Evolutionary conservation across 2,797 vertebrate species (phyloP).

Genomic region (Hoplostethus atlanticus): DNA sequence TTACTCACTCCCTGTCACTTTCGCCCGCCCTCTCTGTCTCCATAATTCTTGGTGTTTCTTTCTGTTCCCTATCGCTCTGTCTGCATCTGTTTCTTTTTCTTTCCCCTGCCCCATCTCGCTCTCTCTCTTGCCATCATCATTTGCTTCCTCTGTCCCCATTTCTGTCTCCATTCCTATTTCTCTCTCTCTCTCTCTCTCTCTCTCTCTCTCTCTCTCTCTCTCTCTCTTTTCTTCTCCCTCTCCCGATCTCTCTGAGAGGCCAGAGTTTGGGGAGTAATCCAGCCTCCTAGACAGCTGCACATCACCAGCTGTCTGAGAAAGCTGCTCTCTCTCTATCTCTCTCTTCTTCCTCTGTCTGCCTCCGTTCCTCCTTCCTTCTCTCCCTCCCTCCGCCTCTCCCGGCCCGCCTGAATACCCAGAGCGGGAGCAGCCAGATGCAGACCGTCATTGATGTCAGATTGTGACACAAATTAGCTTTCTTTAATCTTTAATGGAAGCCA

Average conservation of each 20-base stretch:
- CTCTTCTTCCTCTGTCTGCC: conserved; percentile 55
- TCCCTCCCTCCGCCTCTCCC: conserved; percentile 55
- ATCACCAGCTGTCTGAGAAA: conserved; percentile 76
- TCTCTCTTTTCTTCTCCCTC: conserved; percentile 55
- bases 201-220: conserved; percentile 69
- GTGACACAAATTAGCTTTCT: conserved; percentile 83
- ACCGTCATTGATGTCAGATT: conserved; percentile 78
- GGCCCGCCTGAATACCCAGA: conserved; percentile 69
- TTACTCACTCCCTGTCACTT: conserved; percentile 4
- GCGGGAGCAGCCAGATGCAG: conserved; percentile 67
- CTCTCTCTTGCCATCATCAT: conserved; percentile 41
- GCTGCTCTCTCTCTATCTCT: conserved; percentile 39
- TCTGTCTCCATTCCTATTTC: conserved; percentile 57
- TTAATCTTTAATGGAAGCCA: conserved; percentile 81
- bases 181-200: conserved; percentile 53
- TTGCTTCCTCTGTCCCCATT: conserved; percentile 54
- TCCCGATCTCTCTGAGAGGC: conserved; percentile 67
- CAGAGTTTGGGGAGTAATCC: conserved; percentile 77
- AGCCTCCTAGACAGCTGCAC: conserved; percentile 77
- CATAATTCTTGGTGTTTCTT: conserved; percentile 40
- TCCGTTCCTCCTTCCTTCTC: conserved; percentile 52
- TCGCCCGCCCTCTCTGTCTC: conserved; percentile 7
- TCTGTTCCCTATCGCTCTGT: conserved; percentile 20
- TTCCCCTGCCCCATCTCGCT: conserved; percentile 40
- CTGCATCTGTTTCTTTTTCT: conserved; percentile 22